Percentiles rank a stretch among this genome's conserved stretches.
Conservation (phyloP, 2,797 vertebrate genomes). For the Sebastiscus tertius region DNA sequence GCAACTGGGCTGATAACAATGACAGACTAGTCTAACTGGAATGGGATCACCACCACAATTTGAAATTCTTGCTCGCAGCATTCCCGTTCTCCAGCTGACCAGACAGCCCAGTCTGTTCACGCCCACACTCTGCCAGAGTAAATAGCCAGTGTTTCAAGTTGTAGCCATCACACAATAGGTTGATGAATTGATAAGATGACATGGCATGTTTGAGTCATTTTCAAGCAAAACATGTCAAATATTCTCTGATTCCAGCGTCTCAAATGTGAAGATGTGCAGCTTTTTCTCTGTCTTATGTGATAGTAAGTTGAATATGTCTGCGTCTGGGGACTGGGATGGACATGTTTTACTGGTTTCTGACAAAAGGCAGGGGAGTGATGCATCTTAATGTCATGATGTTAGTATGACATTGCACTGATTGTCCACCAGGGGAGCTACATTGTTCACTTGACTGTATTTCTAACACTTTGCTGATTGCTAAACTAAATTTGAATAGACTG, state of each 20-base stretch:
- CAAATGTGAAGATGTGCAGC: background rate
- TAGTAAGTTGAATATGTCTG: background rate
- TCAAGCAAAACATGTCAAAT: background rate
- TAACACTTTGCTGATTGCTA: background rate
- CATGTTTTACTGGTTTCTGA: background rate
- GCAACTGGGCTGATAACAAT: conserved; percentile 45
- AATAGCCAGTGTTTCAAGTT: conserved; percentile 23
- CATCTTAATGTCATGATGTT: background rate
- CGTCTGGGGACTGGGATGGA: background rate
- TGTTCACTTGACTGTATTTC: background rate
- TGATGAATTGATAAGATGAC: fast-evolving
- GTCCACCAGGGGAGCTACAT: background rate
- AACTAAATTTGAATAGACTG: background rate
- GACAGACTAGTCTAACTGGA: conserved; percentile 30
- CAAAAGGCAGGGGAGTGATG: background rate
- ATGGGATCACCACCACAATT: conserved; percentile 4
- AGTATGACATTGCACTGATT: background rate
- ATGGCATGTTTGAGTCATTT: background rate
- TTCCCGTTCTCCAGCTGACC: conserved; percentile 64
- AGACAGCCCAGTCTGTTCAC: conserved; percentile 35
- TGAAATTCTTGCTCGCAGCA: conserved; percentile 49
- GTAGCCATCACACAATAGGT: background rate
- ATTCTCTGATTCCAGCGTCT: background rate
- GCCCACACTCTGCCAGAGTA: conserved; percentile 43
- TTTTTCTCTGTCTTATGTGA: background rate